Percentiles rank a stretch among this genome's conserved stretches.
phyloP scores from a whole-genome alignment of 1,140 invertebrate genomes.

The Drosophila ficusphila region DNA sequence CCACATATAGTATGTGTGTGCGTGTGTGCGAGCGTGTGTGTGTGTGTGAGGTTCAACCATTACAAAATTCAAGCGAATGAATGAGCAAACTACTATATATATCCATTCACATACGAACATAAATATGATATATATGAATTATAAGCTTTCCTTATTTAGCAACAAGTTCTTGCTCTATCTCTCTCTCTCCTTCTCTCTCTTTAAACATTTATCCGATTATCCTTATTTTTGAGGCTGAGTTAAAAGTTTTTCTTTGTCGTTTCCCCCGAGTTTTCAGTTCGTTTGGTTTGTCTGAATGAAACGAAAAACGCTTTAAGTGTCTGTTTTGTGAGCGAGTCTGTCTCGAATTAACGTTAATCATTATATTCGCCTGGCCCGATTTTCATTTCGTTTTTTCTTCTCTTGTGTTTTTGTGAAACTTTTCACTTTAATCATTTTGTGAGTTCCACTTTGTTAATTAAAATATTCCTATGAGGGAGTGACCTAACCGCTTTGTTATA shows the following conservation, averaged over 20 bases:
- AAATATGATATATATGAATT: conserved; percentile 26
- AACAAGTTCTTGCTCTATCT: conserved; percentile 59
- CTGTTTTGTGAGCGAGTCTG: conserved; percentile 52
- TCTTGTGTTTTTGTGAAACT: conserved; percentile 11
- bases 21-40: conserved; percentile 8
- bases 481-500: conserved; percentile 50
- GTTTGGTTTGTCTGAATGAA: conserved; percentile 67
- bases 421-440: conserved; percentile 28
- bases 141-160: conserved; percentile 55
- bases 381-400: conserved; percentile 25
- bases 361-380: conserved; percentile 47
- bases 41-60: conserved; percentile 24
- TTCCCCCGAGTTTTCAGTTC: conserved; percentile 31
- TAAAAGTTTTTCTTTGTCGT: conserved; percentile 42
- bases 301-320: conserved; percentile 68
- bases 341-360: conserved; percentile 57
- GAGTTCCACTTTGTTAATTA: conserved; percentile 27
- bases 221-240: conserved; percentile 51
- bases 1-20: conserved; percentile 1
- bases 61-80: conserved; percentile 37
- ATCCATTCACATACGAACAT: conserved; percentile 33
- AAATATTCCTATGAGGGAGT: conserved; percentile 15
- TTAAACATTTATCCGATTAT: conserved; percentile 25
- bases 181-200: conserved; percentile 26
- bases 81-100: conserved; percentile 22